Evolutionary conservation across 2,888 invertebrate genomes (phyloP), one percentile per base, ranked within the genome.

Genomic region (Agrilus biguttatus): DNA sequence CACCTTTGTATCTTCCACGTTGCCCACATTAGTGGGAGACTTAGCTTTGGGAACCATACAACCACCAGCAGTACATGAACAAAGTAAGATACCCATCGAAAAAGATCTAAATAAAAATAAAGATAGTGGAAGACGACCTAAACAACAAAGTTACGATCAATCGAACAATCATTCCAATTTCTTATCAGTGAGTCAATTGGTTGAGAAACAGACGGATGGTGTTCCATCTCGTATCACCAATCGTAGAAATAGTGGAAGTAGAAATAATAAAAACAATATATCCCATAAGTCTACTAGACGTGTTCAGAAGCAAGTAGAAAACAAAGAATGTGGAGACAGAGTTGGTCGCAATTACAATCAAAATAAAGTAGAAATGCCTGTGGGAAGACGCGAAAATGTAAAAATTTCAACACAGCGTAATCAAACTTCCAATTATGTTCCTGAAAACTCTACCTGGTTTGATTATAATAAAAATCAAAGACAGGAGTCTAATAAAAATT

Each of bases 151-250:
- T 28, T 44, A 44, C 14, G 50, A 48, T 40, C 42, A 45, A 37
- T 52, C 59, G 5, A 62, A 59, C 14, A 66, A 65, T 32, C 62
- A 65, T 12, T 63, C 65, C 23, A 71, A 70, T 41, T 77, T 78
- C 46, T 57, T 78, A 8, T 77, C 77, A 0, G 77, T 78, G 1
- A 78, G 77, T 55, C 77, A 77, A 46, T 56, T 78, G n/a, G 77
- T 78, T 2, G 77, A 73, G 49, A 70, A 67, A 47, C 68, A 68
- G 71, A 50, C 64, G 35, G 39, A 48, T 42, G 46, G 23, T 45
- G 49, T 48, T 32, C 58, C 54, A 33, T 54, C 52, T 8, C 55
- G 57, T 45, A 49, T 56, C 1, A 41, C 54, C 4, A 53, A 58
- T 36, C 53, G 63, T 42, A 53, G 63, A 45, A 58, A 53, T 46